These are phyloP conservation scores for Cyrtorhinus lividipennis DNA, from an alignment of 1,140 invertebrate genomes.

Conservation along the genomic window DNA sequence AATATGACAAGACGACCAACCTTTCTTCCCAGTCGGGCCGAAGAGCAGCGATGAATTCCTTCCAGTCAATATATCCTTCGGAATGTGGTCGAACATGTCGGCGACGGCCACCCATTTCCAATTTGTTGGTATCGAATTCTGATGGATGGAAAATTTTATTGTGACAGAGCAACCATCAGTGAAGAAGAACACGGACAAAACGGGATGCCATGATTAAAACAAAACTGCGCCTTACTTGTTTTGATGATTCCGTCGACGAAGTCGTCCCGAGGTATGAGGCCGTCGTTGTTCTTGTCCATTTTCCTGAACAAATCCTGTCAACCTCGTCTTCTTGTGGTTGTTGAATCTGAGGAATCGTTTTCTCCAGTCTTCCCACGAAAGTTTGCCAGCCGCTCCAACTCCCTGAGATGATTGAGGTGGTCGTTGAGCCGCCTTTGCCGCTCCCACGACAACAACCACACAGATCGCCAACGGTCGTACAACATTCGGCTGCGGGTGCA, in stretches of 20 bases:
- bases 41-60: conserved; percentile 95
- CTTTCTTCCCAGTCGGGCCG: conserved; percentile 89
- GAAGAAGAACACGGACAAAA: neutral
- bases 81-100: conserved; percentile 94
- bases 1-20: conserved; percentile 33
- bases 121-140: conserved; percentile 93
- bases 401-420: conserved; percentile 76
- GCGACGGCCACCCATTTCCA: conserved; percentile 97
- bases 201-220: neutral
- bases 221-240: conserved; percentile 70
- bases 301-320: conserved; percentile 95
- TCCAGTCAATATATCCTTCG: conserved; percentile 92
- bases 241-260: conserved; percentile 98
- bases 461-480: conserved; percentile 91
- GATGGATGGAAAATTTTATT: conserved; percentile 25
- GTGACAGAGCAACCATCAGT: neutral
- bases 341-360: conserved; percentile 97
- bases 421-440: conserved; percentile 83
- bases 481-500: conserved; percentile 77
- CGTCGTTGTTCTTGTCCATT: conserved; percentile 97
- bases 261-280: conserved; percentile 85
- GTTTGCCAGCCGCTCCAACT: conserved; percentile 85
- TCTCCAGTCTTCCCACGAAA: conserved; percentile 99
- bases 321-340: conserved; percentile 96
- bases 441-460: conserved; percentile 95